Evolutionary conservation across 2,888 invertebrate species (phyloP).

Genomic region (Drosophila stalkeri): DNA sequence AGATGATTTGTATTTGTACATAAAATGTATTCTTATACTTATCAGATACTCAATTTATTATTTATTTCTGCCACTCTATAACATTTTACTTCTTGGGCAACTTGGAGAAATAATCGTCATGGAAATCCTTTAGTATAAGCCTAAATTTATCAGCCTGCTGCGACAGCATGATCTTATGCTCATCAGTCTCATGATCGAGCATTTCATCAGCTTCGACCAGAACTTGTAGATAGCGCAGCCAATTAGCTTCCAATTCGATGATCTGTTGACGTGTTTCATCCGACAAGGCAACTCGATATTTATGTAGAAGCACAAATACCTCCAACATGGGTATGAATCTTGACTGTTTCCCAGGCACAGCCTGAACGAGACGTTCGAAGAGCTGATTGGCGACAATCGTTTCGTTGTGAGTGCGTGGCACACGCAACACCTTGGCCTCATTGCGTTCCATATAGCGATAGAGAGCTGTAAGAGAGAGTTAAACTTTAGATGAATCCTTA

Average conservation of each 20-base stretch:
- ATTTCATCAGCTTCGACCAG: conserved; percentile 90
- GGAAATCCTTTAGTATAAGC: conserved; percentile 88
- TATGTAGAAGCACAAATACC: conserved; percentile 90
- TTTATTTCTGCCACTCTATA: background rate
- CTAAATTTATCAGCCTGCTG: conserved; percentile 90
- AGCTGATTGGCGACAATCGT: conserved; percentile 89
- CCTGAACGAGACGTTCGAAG: conserved; percentile 89
- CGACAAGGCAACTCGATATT: conserved; percentile 90
- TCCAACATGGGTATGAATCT: conserved; percentile 92
- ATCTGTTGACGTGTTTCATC: conserved; percentile 68
- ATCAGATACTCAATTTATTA: too few relatives aligned
- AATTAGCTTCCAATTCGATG: conserved; percentile 84
- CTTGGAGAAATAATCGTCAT: conserved; percentile 89
- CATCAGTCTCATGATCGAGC: conserved; percentile 90
- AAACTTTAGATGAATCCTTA: background rate
- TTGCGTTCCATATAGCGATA: conserved; percentile 88
- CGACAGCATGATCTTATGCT: conserved; percentile 89
- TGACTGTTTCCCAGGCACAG: conserved; percentile 88
- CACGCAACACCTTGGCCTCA: conserved; percentile 86
- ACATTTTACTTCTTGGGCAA: conserved; percentile 87
- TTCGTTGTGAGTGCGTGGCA: conserved; percentile 91
- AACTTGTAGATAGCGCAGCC: conserved; percentile 90
- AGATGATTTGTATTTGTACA: background rate
- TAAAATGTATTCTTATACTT: too few relatives aligned
- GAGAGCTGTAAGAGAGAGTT: conserved; percentile 82